phyloP scores from a whole-genome alignment of 2,113 vertebrate genomes.

The Desmodus rotundus region DNA sequence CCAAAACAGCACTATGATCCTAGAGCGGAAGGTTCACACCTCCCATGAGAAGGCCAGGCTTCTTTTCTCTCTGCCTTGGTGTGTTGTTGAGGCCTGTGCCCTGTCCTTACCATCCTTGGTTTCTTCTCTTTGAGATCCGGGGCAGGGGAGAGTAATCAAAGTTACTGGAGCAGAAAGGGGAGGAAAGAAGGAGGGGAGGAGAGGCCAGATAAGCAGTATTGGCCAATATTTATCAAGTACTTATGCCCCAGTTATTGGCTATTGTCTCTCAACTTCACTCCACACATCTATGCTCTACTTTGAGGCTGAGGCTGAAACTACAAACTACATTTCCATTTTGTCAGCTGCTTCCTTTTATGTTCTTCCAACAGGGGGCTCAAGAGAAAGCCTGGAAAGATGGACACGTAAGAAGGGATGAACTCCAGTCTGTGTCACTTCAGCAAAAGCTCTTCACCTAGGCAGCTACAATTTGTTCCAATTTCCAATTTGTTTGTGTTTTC shows the following conservation, averaged over 20 bases:
- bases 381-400: neutral
- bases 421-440: neutral
- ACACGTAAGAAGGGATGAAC: neutral
- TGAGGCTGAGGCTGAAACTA: neutral
- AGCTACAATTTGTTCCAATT: neutral
- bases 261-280: neutral
- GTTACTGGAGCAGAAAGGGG: neutral
- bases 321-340: neutral
- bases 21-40: neutral
- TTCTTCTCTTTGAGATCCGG: neutral
- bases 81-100: neutral
- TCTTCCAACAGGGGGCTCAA: neutral
- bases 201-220: neutral
- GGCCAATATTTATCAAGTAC: neutral
- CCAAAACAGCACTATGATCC: neutral
- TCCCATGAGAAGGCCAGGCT: neutral
- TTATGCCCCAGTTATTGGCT: neutral
- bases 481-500: neutral
- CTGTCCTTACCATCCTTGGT: neutral
- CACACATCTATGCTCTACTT: neutral
- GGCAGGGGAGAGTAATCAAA: neutral
- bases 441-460: neutral
- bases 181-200: neutral
- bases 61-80: neutral
- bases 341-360: neutral